These are phyloP conservation scores for Bicyclus anynana DNA, from an alignment of 1,140 invertebrate genomes.

Conservation along the genomic window DNA sequence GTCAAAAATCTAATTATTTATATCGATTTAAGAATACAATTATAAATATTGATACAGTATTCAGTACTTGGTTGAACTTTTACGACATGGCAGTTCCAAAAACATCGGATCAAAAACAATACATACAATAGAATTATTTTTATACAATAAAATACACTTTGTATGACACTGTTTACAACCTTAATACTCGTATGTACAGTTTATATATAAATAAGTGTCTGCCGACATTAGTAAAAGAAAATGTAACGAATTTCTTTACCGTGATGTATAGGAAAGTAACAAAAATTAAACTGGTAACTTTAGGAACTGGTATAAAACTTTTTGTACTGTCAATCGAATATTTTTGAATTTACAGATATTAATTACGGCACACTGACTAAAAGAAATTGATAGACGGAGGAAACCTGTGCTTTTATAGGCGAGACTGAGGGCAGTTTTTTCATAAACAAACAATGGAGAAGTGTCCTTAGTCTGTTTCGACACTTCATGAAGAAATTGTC, in stretches of 20 bases:
- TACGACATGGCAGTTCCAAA: slow-evolving; percentile 29
- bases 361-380: neutral
- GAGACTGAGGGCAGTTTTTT: no score
- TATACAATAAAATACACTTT: neutral
- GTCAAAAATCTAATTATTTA: slow-evolving; percentile 61
- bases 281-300: slow-evolving; percentile 24
- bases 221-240: slow-evolving; percentile 19
- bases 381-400: neutral
- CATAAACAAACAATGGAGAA: no score
- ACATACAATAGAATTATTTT: neutral
- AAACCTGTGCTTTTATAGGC: no score
- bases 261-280: neutral
- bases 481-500: no score
- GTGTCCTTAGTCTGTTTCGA: no score
- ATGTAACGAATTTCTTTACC: slow-evolving; percentile 2
- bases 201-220: slow-evolving; percentile 30
- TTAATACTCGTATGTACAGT: slow-evolving; percentile 67
- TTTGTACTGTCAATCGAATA: slow-evolving; percentile 27
- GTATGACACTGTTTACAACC: slow-evolving; percentile 30
- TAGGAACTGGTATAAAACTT: slow-evolving; percentile 39
- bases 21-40: slow-evolving; percentile 22
- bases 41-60: slow-evolving; percentile 15
- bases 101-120: slow-evolving; percentile 1
- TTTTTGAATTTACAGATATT: slow-evolving; percentile 3
- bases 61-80: slow-evolving; percentile 11